These are phyloP conservation scores for Leucoptera coffeella DNA, from an alignment of 2,888 invertebrate genomes.

Conservation along the genomic window DNA sequence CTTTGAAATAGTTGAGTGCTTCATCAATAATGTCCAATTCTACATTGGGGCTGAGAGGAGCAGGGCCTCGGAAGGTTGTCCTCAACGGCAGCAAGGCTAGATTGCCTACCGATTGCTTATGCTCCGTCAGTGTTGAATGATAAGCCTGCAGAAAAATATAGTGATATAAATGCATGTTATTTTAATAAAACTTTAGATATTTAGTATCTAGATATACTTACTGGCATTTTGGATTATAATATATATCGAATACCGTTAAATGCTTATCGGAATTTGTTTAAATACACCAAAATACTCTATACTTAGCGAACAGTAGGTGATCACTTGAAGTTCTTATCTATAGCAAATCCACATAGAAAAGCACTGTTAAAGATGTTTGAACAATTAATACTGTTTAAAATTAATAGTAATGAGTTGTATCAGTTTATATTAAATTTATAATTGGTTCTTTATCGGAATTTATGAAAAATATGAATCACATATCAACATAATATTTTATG, in stretches of 20 bases:
- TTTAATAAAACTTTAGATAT: neutral
- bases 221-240: constrained; percentile 1
- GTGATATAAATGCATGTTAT: neutral
- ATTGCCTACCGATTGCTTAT: constrained; percentile 76
- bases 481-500: too few species aligned
- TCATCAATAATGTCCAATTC: constrained; percentile 94
- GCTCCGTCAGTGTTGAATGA: constrained; percentile 82
- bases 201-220: neutral
- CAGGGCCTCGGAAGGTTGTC: constrained; percentile 90
- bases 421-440: neutral
- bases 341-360: neutral
- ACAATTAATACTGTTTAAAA: neutral
- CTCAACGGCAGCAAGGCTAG: constrained; percentile 87
- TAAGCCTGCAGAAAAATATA: constrained; percentile 67
- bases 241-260: neutral
- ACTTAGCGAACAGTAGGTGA: neutral
- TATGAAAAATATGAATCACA: neutral
- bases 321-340: neutral
- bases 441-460: neutral
- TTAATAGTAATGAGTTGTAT: neutral
- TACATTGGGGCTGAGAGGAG: constrained; percentile 60
- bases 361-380: neutral
- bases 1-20: constrained; percentile 94
- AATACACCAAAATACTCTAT: neutral
- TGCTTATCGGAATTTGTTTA: neutral